Conservation (phyloP, 2,113 vertebrate species). For the Parotia lawesii region DNA sequence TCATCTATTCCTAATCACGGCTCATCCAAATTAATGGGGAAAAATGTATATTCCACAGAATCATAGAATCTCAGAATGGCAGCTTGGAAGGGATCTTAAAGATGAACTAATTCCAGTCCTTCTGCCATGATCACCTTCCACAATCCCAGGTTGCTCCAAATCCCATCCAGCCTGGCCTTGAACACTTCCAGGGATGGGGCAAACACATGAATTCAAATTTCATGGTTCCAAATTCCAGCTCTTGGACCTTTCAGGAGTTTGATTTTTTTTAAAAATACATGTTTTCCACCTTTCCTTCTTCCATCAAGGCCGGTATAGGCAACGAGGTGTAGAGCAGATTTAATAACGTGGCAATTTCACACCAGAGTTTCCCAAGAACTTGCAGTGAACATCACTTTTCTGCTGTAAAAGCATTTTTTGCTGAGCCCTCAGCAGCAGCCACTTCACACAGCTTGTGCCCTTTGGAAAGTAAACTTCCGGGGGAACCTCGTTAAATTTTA, state of each 20-base stretch:
- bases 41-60: neutral
- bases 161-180: neutral
- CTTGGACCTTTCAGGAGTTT: neutral
- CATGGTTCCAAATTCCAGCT: neutral
- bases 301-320: neutral
- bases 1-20: neutral
- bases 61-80: neutral
- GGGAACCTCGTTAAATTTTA: neutral
- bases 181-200: neutral
- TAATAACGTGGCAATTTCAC: neutral
- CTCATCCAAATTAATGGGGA: neutral
- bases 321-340: neutral
- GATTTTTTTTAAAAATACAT: fast-evolving
- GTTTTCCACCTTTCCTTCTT: neutral
- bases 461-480: neutral
- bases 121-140: neutral
- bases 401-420: neutral
- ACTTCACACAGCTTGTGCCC: neutral
- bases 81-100: neutral
- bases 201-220: neutral
- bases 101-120: neutral
- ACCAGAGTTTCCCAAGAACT: neutral
- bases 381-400: neutral
- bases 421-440: neutral
- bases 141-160: neutral